A percentile compares a stretch with the other conserved stretches of the same genome.
These are phyloP conservation scores for Argya squamiceps DNA, from an alignment of 2,797 vertebrate genomes.

Conservation along the genomic window DNA sequence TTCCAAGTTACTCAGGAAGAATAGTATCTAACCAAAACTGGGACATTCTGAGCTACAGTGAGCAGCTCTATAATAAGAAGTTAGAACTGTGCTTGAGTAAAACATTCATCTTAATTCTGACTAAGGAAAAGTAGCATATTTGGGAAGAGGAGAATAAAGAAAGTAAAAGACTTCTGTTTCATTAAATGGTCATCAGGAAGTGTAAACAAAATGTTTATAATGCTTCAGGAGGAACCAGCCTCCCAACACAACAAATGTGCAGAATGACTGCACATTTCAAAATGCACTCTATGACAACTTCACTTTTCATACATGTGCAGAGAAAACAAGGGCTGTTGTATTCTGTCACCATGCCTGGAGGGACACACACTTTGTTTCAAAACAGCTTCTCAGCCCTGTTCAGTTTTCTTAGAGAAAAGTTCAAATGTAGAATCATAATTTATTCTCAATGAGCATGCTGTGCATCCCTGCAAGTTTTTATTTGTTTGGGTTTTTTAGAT, in stretches of 20 bases:
- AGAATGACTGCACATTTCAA: not conserved
- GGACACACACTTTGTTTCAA: not conserved
- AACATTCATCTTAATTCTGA: not conserved
- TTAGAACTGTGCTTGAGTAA: not conserved
- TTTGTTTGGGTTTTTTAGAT: not conserved
- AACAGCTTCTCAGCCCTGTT: not conserved
- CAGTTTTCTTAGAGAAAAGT: not conserved
- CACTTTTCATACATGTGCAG: not conserved
- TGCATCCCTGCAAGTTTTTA: not conserved
- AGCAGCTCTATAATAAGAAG: not conserved
- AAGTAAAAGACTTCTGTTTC: not conserved
- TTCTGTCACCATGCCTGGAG: not conserved
- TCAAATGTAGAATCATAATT: not conserved
- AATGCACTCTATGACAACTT: not conserved
- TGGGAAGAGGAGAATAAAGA: not conserved
- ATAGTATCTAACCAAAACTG: not conserved
- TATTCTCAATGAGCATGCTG: not conserved
- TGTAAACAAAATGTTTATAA: constrained; percentile 3
- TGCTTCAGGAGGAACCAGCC: not conserved
- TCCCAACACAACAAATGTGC: not conserved
- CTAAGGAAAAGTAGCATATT: not conserved
- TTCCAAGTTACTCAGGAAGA: not conserved
- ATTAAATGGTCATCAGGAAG: constrained; percentile 31
- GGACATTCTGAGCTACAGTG: not conserved
- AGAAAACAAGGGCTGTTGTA: not conserved